A percentile compares a stretch with the other conserved stretches of the same genome.
Conservation (phyloP, 2,797 vertebrate species). For the Diglossa cyanea region DNA sequence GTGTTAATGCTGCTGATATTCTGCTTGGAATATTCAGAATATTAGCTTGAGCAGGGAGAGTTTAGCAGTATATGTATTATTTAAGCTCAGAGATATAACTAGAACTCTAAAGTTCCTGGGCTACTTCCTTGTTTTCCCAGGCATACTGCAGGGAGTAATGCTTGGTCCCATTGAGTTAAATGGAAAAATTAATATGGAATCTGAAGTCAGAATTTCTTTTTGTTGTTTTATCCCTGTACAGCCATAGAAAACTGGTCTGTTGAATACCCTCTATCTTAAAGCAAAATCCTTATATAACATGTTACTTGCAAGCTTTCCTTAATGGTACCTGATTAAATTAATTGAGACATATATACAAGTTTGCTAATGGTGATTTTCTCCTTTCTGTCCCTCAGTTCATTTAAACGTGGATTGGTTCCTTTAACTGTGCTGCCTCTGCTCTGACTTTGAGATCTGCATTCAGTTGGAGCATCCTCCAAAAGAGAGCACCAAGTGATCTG, state of each 20-base stretch:
- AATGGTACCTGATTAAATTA: background rate
- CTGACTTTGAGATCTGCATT: background rate
- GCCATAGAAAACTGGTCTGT: background rate
- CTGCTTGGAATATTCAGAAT: background rate
- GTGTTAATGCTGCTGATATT: background rate
- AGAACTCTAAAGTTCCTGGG: background rate
- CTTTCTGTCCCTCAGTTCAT: background rate
- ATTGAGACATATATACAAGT: background rate
- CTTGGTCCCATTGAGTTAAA: background rate
- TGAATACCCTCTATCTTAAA: background rate
- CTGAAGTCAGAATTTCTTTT: background rate
- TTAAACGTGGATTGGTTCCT: background rate
- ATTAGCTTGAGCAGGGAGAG: background rate
- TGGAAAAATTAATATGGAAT: background rate
- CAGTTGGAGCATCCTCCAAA: background rate
- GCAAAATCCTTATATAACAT: background rate
- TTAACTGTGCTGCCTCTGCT: background rate
- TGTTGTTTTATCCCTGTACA: background rate
- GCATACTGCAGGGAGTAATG: fast-evolving
- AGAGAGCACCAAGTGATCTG: background rate
- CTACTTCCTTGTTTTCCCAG: background rate
- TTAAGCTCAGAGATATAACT: background rate
- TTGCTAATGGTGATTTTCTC: background rate
- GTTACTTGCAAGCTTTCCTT: background rate
- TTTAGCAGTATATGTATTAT: background rate